Base-by-base conservation (phyloP, 1,140 invertebrate genomes). In the Homalodisca vitripennis region DNA sequence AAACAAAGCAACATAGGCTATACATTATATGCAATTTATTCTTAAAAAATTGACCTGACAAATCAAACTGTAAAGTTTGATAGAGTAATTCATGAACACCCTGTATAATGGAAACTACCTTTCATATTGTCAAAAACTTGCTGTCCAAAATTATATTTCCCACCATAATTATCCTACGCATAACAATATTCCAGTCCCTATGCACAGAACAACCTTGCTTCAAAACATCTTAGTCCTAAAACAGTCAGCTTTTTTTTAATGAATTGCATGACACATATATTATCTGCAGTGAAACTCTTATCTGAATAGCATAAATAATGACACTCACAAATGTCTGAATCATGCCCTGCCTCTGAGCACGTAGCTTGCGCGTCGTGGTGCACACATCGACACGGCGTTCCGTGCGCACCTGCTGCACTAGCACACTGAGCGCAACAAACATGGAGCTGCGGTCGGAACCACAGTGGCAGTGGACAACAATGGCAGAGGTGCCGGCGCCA, bases 401-500 rank as follows among this genome's bases (percentile, higher is more conserved):
- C 24, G 86, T 86, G 69, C 88, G 83, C 71, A 95, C 81, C 77
- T 95, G 93, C 77, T 92, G 88, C 47, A 94, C 88, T 53, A 95
- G 83, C 76, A 93, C 91, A 78, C 90, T 92, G 70, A 95, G 84
- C 26, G 91, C 91, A 67, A 94, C 91, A 79, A 95, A 95, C 82
- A 95, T 90, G 22, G 92, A 92, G 80, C 92, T 93, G 73, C 93
- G 84, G 78, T 95, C 92, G 13, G 92, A 92, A 53, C 93, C 94
- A 73, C 76, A 90, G 86, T 87, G 90, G 84, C 92, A 95, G 80
- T 94, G 92, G 70, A 94, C 89, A 65, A 91, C 85, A 70, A 92
- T 82, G 17, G 85, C 84, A 71, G 79, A 64, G 71, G 70, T 67
- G 13, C 24, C 30, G 1, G 48, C 66, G 26, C 22, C 26, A 22